Conservation (phyloP, 2,888 invertebrate genomes). For the Drosophila tripunctata region DNA sequence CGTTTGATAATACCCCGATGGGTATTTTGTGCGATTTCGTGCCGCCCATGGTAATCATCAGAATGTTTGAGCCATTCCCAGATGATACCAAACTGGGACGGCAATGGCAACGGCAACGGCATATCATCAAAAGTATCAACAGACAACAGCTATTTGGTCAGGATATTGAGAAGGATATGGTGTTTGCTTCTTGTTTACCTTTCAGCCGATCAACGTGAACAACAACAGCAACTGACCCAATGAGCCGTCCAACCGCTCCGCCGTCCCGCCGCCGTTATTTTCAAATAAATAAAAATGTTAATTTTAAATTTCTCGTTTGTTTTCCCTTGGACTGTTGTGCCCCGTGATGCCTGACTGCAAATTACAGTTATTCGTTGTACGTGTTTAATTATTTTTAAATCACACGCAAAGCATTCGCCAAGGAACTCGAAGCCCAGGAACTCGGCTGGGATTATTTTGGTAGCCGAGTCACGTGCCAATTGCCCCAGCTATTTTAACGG, state of each 20-base stretch:
- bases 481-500: constrained; percentile 70
- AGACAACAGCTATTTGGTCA: constrained; percentile 22
- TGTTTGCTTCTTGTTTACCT: constrained; percentile 16
- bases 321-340: constrained; percentile 13
- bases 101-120: constrained; percentile 3
- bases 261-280: too few species aligned
- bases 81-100: background rate
- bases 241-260: constrained; percentile 61
- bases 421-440: constrained; percentile 16
- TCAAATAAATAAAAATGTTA: constrained; percentile 79
- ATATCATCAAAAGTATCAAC: constrained; percentile 36
- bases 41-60: constrained; percentile 90
- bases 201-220: constrained; percentile 19
- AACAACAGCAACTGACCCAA: constrained; percentile 33
- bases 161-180: constrained; percentile 35
- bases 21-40: constrained; percentile 93
- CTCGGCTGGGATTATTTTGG: constrained; percentile 46
- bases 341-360: constrained; percentile 58
- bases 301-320: constrained; percentile 66
- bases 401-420: constrained; percentile 64
- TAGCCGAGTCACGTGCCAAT: constrained; percentile 75
- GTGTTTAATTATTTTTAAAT: constrained; percentile 81
- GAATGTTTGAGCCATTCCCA: constrained; percentile 47
- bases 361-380: constrained; percentile 80
- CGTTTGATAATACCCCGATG: constrained; percentile 88